Base-by-base conservation (phyloP, 1,140 invertebrate species). In the Branchinecta lynchi region DNA sequence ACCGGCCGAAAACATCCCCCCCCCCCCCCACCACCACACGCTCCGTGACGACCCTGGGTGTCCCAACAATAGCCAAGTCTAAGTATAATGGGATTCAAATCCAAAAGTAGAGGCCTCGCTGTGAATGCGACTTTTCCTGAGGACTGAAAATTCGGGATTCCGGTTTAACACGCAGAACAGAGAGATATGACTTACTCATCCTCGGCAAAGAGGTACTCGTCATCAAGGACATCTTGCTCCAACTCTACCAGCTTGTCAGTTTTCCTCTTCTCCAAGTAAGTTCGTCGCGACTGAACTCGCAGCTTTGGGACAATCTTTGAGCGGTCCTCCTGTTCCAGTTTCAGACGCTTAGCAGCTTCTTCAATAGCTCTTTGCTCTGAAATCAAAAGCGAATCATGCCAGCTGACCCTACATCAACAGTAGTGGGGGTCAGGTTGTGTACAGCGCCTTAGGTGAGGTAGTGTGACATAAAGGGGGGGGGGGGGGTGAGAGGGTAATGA, bases 211-310 rank as follows among this genome's bases (percentile, higher is more conserved):
- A 98, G 81, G 78, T 92, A 94, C 79, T 98, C 92, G 81, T 99
- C 96, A 79, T 99, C 96, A n/a, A 86, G 77, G 69, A 99, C 91
- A 76, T 96, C 93, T 21, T 86, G 89, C 81, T 98, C 95, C 46
- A 99, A 80, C 78, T 99, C 95, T n/a, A 87, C 83, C 51, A 98
- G 84, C 82, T 99, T 98, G 75, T 98, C 95, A 69, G 90, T 89
- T 81, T 97, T 95, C 68, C 96, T 83, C 79, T 98, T 98, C 73
- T 90, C 88, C 71, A 99, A 82, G 80, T 99, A 99, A 76, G 93
- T 89, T 68, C 93, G 82, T 45, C 96, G 84, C 0, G 95, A 98
- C 77, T 98, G 89, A 20, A 94, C 81, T 67, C 96, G 81, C 9
- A 98, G 77, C 74, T 89, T 88, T 12, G 93, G 92, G 65, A 98